Conservation (phyloP, 1,140 invertebrate species). For the Hylyphantes graminicola region DNA sequence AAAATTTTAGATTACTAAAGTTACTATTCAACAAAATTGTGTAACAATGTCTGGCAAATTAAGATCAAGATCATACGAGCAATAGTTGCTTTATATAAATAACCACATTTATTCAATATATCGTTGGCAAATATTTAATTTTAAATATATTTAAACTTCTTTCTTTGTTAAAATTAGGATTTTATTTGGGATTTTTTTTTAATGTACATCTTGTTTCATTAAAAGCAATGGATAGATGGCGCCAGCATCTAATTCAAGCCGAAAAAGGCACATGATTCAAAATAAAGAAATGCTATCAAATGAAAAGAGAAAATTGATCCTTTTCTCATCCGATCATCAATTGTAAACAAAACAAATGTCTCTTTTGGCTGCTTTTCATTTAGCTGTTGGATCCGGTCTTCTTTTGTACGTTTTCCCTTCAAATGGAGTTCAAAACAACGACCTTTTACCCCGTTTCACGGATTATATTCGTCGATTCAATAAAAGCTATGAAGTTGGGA, state of each 20-base stretch:
- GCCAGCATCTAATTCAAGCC: neutral
- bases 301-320: neutral
- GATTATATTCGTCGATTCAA: slow-evolving; percentile 75
- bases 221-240: slow-evolving; percentile 11
- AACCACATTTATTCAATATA: too few relatives aligned
- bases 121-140: too few relatives aligned
- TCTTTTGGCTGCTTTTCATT: slow-evolving; percentile 21
- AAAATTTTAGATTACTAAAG: too few relatives aligned
- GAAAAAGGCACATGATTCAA: slow-evolving; percentile 39
- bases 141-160: too few relatives aligned
- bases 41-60: too few relatives aligned
- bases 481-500: slow-evolving; percentile 75
- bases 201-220: too few relatives aligned
- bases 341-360: slow-evolving; percentile 13
- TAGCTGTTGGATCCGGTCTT: slow-evolving; percentile 31
- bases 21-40: too few relatives aligned
- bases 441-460: slow-evolving; percentile 68
- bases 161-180: too few relatives aligned
- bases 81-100: too few relatives aligned
- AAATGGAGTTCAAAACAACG: neutral
- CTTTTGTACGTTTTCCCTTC: slow-evolving; percentile 15
- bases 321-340: neutral
- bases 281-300: neutral
- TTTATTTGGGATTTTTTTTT: too few relatives aligned
- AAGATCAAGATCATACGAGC: too few relatives aligned